Conservation (phyloP, 2,888 invertebrate species). For the Nudaria mundana region DNA sequence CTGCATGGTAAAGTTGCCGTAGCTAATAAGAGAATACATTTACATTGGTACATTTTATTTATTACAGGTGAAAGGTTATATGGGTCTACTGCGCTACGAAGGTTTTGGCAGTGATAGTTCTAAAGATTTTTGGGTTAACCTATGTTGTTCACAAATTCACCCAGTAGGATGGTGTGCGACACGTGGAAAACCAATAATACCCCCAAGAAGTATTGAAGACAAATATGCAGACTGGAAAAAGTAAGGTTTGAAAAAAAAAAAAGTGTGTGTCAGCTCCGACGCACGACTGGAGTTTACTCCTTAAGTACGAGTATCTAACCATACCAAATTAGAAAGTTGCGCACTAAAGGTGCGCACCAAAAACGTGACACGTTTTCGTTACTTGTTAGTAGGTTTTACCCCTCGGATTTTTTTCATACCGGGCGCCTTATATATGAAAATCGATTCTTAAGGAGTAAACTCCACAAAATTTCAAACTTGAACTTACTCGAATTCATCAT, state of each 20-base stretch:
- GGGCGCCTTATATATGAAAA: no score
- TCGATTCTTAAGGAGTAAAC: no score
- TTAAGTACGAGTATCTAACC: no score
- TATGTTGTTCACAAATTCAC: slow-evolving; percentile 96
- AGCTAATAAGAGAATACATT: no score
- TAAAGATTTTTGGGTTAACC: slow-evolving; percentile 98
- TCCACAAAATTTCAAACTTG: not conserved
- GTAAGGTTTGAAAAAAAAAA: slow-evolving; percentile 43
- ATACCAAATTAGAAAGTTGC: no score
- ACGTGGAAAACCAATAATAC: slow-evolving; percentile 96
- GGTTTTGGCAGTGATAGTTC: slow-evolving; percentile 94
- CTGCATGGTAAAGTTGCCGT: no score
- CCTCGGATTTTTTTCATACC: no score
- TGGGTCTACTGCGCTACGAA: slow-evolving; percentile 92
- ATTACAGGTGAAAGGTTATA: slow-evolving; percentile 89
- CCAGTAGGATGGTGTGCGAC: slow-evolving; percentile 99
- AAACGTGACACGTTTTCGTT: no score
- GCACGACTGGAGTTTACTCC: no score
- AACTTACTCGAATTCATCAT: not conserved
- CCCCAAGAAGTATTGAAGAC: slow-evolving; percentile 94
- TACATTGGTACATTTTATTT: not conserved
- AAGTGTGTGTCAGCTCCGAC: no score
- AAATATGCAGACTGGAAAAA: slow-evolving; percentile 98
- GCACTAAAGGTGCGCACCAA: no score
- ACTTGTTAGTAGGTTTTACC: no score